Evolutionary conservation across 1,140 invertebrate species (phyloP), one percentile per base, ranked within the genome.

Genomic region (Mizuhopecten yessoensis): DNA sequence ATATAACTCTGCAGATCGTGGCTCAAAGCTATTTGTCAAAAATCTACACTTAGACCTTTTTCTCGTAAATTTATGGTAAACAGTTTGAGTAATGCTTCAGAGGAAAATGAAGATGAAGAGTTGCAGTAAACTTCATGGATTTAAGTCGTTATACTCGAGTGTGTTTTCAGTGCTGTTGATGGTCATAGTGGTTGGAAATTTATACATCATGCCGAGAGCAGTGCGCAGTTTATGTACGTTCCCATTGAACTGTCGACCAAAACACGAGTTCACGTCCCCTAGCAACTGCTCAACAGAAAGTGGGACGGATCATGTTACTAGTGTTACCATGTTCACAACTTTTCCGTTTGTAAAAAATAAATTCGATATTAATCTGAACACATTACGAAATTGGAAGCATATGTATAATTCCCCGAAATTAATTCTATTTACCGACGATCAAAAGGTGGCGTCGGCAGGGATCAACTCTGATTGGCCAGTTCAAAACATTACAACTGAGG

Each of bases 311-410:
- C 23, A n/a, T 7, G 23, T n/a, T 1, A 29, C n/a, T n/a, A 75
- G 57, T 75, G n/a, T 90, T 10, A 90, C 89, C 20, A 34, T 90
- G 29, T 90, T 90, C 34, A 90, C 89, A 10, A 42, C 42, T 5
- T 90, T 90, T 75, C 42, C 87, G 29, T 87, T 57, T 34, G 33
- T 33, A 11, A 57, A 87, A 34, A n/a, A 29, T 57, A 90, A 90
- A 36, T 90, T 34, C 57, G 34, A 34, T 34, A 39, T 86, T 9
- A 90, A 90, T 75, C 0, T 13, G 33, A 90, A 90, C 33, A 39
- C 89, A 17, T 87, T 90, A n/a, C 86, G 75, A 33, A 90, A 90
- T n/a, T 90, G 89, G 89, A 90, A 90, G 45, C 33, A 42, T 33
- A 33, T 90, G 1, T 15, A 34, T 42, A 45, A 87, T 11, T 29